Conservation (phyloP, 2,113 vertebrate species). For the Heliornis fulica region DNA sequence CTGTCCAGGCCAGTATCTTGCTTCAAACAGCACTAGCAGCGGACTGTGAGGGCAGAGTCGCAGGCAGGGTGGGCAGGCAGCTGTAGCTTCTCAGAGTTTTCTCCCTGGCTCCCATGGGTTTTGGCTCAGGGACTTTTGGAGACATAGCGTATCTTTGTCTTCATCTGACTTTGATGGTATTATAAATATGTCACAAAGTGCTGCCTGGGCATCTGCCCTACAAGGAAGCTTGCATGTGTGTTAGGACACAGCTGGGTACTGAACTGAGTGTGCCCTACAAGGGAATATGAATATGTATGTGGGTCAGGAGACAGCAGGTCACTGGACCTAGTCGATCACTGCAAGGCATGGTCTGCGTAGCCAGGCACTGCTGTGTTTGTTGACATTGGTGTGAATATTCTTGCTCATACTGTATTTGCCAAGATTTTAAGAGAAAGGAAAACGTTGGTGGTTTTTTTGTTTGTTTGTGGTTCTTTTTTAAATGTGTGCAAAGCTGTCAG, state of each 20-base stretch:
- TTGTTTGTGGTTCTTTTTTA: no score
- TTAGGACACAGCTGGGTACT: not conserved
- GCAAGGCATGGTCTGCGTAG: rapidly evolving
- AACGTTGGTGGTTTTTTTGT: not conserved
- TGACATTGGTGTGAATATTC: not conserved
- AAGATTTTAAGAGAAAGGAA: not conserved
- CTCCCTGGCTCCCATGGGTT: rapidly evolving
- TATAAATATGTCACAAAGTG: not conserved
- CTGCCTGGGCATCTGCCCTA: not conserved
- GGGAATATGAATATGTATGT: not conserved
- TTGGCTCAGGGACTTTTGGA: not conserved
- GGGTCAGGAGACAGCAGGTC: not conserved
- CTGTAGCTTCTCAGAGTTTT: not conserved
- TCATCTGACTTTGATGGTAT: not conserved
- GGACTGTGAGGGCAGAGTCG: not conserved
- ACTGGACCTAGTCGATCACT: rapidly evolving
- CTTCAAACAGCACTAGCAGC: not conserved
- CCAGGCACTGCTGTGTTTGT: not conserved
- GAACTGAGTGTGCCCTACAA: not conserved
- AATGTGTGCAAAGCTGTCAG: not conserved
- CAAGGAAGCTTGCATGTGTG: not conserved
- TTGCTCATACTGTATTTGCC: not conserved
- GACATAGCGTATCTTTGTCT: not conserved
- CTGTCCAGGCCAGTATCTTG: not conserved
- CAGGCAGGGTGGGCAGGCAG: not conserved